Conservation (phyloP, 1,140 invertebrate genomes). For the Dendrolimus punctatus region DNA sequence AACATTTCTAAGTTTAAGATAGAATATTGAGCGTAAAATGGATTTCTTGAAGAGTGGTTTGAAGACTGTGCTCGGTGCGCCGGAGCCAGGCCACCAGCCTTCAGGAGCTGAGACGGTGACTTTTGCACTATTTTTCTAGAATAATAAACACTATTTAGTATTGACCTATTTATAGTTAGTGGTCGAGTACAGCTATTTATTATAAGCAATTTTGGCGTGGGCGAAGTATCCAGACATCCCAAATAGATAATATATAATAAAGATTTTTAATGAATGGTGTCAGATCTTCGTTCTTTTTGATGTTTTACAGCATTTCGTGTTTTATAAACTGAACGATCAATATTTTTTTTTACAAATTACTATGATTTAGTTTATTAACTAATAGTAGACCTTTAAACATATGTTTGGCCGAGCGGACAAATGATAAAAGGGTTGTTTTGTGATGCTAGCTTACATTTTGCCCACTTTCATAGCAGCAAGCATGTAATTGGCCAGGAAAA, state of each 20-base stretch:
- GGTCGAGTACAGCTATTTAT: slow-evolving; percentile 11
- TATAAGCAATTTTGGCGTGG: slow-evolving; percentile 12
- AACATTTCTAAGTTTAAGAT: no score
- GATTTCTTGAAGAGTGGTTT: slow-evolving; percentile 90
- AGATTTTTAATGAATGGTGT: slow-evolving; percentile 2
- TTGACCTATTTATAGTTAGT: slow-evolving; percentile 17
- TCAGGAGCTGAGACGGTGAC: slow-evolving; percentile 89
- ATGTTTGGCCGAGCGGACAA: no score
- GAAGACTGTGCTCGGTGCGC: slow-evolving; percentile 90
- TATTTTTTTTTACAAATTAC: no score
- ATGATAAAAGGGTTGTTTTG: no score
- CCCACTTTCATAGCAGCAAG: no score
- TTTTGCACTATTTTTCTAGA: slow-evolving; percentile 20
- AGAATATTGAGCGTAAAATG: slow-evolving; percentile 68
- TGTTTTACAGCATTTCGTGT: no score
- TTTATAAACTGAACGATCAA: no score
- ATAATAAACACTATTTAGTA: slow-evolving; percentile 7
- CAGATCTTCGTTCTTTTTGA: no score
- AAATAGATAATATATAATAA: slow-evolving; percentile 7
- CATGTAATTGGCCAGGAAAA: no score
- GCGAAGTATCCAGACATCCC: slow-evolving; percentile 7
- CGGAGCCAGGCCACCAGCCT: slow-evolving; percentile 80
- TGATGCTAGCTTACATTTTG: no score
- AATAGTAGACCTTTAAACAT: no score
- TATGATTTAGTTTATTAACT: no score